Evolutionary conservation across 2,797 vertebrate genomes (phyloP).

Genomic region (Manis pentadactyla): DNA sequence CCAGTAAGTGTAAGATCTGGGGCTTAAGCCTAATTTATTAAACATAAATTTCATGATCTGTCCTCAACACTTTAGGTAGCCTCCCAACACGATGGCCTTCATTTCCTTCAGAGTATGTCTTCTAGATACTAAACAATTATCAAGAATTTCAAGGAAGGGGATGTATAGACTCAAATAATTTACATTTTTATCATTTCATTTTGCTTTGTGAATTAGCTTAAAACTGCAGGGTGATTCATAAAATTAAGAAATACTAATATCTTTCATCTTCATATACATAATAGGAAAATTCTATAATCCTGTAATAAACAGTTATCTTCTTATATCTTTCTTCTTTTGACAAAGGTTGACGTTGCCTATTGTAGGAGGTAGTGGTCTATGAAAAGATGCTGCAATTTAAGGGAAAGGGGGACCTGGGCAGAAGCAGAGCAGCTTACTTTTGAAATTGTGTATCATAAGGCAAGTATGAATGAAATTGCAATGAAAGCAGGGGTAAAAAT

Average conservation of each 20-base stretch:
- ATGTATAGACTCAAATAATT: not conserved
- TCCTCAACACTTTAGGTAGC: not conserved
- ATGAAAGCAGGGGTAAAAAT: not conserved
- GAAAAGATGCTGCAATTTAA: not conserved
- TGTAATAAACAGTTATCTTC: not conserved
- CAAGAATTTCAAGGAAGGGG: not conserved
- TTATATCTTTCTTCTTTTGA: not conserved
- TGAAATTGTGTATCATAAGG: not conserved
- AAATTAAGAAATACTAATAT: not conserved
- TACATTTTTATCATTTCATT: not conserved
- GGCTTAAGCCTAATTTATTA: not conserved
- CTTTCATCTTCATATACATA: not conserved
- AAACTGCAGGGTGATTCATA: not conserved
- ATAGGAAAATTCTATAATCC: not conserved
- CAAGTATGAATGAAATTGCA: not conserved
- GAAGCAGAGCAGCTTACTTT: not conserved
- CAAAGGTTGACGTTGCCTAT: not conserved
- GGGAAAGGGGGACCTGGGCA: not conserved
- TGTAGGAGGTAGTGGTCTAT: not conserved
- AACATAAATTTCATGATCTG: not conserved
- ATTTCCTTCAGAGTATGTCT: not conserved
- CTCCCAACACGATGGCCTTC: not conserved
- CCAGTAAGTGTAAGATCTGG: too few relatives aligned
- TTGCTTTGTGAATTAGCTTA: not conserved
- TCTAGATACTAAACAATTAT: not conserved